These are phyloP conservation scores for Cybosia mesomella DNA, from an alignment of 2,888 invertebrate genomes.

Conservation along the genomic window DNA sequence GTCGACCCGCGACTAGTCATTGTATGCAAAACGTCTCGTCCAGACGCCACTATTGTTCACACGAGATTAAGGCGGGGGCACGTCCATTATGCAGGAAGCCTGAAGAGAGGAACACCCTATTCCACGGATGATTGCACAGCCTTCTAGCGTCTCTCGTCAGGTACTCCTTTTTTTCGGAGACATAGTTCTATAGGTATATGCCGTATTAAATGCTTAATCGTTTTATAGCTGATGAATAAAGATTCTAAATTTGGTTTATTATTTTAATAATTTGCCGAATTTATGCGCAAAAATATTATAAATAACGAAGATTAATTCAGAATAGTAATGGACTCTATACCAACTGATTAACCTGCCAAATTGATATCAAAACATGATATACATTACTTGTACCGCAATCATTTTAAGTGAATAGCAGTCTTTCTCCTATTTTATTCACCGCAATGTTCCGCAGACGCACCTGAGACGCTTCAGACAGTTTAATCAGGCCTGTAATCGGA, in stretches of 20 bases:
- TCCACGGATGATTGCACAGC: slow-evolving; percentile 75
- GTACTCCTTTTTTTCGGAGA: slow-evolving; percentile 21
- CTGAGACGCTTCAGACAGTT: slow-evolving; percentile 64
- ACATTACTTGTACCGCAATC: neutral
- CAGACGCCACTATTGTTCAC: slow-evolving; percentile 80
- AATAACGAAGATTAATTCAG: neutral
- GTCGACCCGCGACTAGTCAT: slow-evolving; percentile 71
- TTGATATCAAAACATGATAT: neutral
- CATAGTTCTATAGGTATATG: neutral
- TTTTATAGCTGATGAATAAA: neutral
- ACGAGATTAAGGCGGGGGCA: slow-evolving; percentile 76
- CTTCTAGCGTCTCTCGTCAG: slow-evolving; percentile 53
- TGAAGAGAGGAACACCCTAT: slow-evolving; percentile 67
- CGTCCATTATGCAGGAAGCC: slow-evolving; percentile 76
- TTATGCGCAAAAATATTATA: neutral
- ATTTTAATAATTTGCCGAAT: neutral
- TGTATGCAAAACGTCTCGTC: slow-evolving; percentile 83
- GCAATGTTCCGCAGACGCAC: slow-evolving; percentile 41
- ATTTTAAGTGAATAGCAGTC: slow-evolving; percentile 9
- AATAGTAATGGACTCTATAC: too few relatives aligned
- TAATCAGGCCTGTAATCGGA: slow-evolving; percentile 82
- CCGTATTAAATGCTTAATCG: neutral
- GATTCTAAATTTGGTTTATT: neutral
- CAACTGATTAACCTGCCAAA: too few relatives aligned
- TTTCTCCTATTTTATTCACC: slow-evolving; percentile 25